A percentile compares a stretch with the other conserved stretches of the same genome.
Evolutionary conservation across 2,113 vertebrate species (phyloP).

Genomic region (Vireo altiloquus): DNA sequence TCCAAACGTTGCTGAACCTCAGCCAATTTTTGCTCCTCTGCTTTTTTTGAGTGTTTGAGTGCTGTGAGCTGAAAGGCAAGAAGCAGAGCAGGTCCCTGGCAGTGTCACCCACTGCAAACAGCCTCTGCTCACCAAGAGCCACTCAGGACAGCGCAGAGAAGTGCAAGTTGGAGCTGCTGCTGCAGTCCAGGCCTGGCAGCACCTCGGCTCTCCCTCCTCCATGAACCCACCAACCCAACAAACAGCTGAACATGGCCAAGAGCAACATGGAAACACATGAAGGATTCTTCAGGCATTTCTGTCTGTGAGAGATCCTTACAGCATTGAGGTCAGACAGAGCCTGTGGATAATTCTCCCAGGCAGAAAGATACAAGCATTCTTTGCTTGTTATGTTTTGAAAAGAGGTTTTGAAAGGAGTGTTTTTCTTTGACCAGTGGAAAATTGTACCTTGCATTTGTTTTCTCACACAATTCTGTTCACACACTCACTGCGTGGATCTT

Average conservation of each 20-base stretch:
- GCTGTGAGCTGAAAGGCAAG: conserved; percentile 55
- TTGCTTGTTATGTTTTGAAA: too few species aligned
- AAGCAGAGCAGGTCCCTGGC: background rate
- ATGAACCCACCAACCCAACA: background rate
- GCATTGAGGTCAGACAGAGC: too few species aligned
- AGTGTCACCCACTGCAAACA: background rate
- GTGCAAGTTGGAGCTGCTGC: background rate
- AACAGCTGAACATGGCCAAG: background rate
- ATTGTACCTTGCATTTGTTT: too few species aligned
- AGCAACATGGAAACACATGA: too few species aligned
- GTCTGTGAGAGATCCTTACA: too few species aligned
- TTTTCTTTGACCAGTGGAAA: too few species aligned
- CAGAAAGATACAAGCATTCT: too few species aligned
- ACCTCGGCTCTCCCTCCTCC: background rate
- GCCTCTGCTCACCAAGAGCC: background rate
- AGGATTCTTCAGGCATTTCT: too few species aligned
- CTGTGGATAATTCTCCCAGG: too few species aligned
- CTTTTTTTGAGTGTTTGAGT: conserved; percentile 67
- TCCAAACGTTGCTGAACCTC: conserved; percentile 66
- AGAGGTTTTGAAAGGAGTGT: too few species aligned
- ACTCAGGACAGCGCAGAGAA: background rate
- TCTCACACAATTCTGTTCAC: too few species aligned
- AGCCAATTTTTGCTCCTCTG: conserved; percentile 68
- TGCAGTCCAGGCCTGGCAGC: background rate
- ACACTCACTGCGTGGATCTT: too few species aligned